Base-by-base conservation (phyloP, 2,797 vertebrate genomes). In the Salmo trutta region DNA sequence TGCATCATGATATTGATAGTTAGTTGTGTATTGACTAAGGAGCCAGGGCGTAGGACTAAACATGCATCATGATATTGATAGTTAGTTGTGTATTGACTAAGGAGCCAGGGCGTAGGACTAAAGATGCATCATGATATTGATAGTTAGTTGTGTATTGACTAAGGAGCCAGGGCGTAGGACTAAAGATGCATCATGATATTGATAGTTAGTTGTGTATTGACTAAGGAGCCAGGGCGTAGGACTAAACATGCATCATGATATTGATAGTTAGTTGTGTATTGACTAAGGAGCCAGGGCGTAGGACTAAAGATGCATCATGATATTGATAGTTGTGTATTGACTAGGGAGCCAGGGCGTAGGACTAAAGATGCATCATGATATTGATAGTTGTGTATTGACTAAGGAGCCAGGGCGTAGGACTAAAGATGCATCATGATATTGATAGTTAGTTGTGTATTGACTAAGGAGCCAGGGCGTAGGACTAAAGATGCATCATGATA, bases 111-210 rank as follows among this genome's bases (percentile, higher is more conserved):
- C 16, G 3, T 54, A 54, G 17, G 53, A 16, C 53, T 19, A 54
- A 54, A 54, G 15, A 54, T 19, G 53, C 17, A 0, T 16, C 1
- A 6, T 68, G 79, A 91, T 84, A 82, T 73, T 81, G 72, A 73
- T 64, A 54, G 52, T 15, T 16, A 17, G 15, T 4, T 54, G 14
- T 17, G 52, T 54, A 54, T 16, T 16, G 17, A 16, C 53, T 19
- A 17, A 16, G 53, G 53, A 54, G 53, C 53, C 53, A 54, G 17
- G 16, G 15, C 16, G 15, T 54, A 54, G 17, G 53, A 16, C 53
- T 54, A 54, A 54, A 54, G 16, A 54, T 19, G 53, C 53, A 54
- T 17, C 53, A 54, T 68, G 79, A 91, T 84, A 82, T 73, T 81
- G 69, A 73, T 64, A 54, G 53, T 16, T 17, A 19, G 16, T 5